A percentile compares a stretch with the other conserved stretches of the same genome.
Evolutionary conservation across 2,797 vertebrate species (phyloP).

Genomic region (Crotalus adamanteus): DNA sequence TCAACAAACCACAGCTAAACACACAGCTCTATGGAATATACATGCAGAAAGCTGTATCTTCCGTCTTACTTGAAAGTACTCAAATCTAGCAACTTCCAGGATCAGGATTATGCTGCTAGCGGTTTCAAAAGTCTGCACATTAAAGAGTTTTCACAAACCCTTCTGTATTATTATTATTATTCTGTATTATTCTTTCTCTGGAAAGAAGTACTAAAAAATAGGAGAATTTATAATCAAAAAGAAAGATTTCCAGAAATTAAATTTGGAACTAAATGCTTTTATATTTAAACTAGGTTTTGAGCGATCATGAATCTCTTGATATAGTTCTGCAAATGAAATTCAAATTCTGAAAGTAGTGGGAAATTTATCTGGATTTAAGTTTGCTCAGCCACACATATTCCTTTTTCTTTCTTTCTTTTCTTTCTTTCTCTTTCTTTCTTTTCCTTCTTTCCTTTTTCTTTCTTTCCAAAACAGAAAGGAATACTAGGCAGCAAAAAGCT

Average conservation of each 20-base stretch:
- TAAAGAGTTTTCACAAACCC: not conserved
- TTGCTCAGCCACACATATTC: not conserved
- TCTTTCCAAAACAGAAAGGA: conserved; percentile 15
- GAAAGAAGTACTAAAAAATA: not conserved
- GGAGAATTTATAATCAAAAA: not conserved
- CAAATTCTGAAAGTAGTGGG: not conserved
- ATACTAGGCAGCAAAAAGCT: conserved; percentile 12
- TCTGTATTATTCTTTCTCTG: not conserved
- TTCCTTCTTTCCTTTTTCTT: not conserved
- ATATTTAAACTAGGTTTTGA: not conserved
- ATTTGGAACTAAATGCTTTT: not conserved
- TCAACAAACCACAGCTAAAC: not conserved
- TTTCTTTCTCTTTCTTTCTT: no score
- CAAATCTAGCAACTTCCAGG: not conserved
- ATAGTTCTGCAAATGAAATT: not conserved
- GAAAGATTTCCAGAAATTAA: not conserved
- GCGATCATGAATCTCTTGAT: not conserved
- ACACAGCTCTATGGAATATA: not conserved
- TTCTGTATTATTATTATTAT: not conserved
- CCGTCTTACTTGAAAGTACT: not conserved
- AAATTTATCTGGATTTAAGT: conserved; percentile 8
- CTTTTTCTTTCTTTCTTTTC: no score
- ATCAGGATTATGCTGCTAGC: not conserved
- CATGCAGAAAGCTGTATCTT: not conserved
- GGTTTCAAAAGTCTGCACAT: not conserved